A percentile compares a stretch with the other conserved stretches of the same genome.
Evolutionary conservation across 92 coral and sea anemone genomes (phyloP).

Genomic region (Desmophyllum pertusum): DNA sequence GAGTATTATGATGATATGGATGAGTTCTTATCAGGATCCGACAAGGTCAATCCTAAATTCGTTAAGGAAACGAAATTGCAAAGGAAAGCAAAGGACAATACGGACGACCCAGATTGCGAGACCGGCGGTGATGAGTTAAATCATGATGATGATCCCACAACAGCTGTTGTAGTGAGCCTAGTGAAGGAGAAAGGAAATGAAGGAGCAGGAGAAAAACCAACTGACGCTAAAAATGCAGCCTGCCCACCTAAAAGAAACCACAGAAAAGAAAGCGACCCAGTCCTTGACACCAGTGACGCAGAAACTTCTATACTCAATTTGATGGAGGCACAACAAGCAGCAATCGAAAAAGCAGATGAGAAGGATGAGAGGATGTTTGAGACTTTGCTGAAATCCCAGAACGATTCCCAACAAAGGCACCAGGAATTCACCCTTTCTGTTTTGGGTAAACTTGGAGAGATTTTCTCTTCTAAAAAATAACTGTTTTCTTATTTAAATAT

Average conservation of each 20-base stretch:
- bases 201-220: no score
- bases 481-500: no score
- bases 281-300: no score
- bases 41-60: constrained; percentile 60
- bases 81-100: constrained; percentile 38
- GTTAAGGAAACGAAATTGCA: constrained; percentile 53
- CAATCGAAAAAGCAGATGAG: constrained; percentile 57
- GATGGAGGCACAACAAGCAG: constrained; percentile 53
- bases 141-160: no score
- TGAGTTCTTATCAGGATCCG: constrained; percentile 49
- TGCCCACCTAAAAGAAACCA: no score
- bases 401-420: constrained; percentile 51
- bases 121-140: no score
- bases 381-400: constrained; percentile 42
- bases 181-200: no score
- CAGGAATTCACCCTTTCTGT: constrained; percentile 50
- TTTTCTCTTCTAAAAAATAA: constrained; percentile 45
- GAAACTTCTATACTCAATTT: no score
- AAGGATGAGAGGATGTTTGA: constrained; percentile 45
- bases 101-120: no score
- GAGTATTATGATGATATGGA: constrained; percentile 45
- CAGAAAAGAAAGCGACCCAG: constrained; percentile 28
- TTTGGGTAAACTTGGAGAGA: constrained; percentile 55
- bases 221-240: no score
- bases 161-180: no score